Evolutionary conservation across 1,140 invertebrate genomes (phyloP), one percentile per base, ranked within the genome.

Genomic region (Sycophaga agraensis): DNA sequence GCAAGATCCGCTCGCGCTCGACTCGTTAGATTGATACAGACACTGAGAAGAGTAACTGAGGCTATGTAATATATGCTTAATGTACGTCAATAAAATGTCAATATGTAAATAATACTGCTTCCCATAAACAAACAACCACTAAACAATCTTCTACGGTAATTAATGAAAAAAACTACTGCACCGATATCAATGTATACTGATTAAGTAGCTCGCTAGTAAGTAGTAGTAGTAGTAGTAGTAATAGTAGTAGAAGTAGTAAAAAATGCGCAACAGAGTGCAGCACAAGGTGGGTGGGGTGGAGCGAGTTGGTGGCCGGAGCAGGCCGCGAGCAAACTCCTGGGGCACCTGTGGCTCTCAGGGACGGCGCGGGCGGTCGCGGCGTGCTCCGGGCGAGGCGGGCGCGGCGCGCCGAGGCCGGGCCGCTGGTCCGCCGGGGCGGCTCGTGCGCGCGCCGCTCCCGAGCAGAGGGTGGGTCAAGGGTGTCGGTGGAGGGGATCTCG

Each of bases 61-160:
- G 14, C n/a, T 35, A 24, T 17, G 5, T 19, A 43, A 39, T 16
- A 31, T 21, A 21, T 12, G 22, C 5, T 24, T 39, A 19, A n/a
- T 17, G 8, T 11, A 39, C 2, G 39, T 53, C 7, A 50, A 3
- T 19, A 43, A 28, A 50, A 39, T 42, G 22, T n/a, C n/a, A 26
- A 39, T 22, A 37, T 40, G 21, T 50, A 40, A 26, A 59, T n/a
- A n/a, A n/a, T 56, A 56, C 51, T 56, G 51, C 28, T 62, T n/a
- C 53, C 59, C 59, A 21, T 50, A 53, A 34, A 22, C 51, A 62
- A 55, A 62, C 59, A 56, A 62, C 51, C 53, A 62, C 59, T 62
- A 62, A 62, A 62, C 53, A 62, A 56, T 56, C 35, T 62, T 62
- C 59, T 62, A 62, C 59, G 45, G 19, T 56, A 53, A 42, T 49